Evolutionary conservation across 2,113 vertebrate species (phyloP), one percentile per base, ranked within the genome.

Genomic region (Sorex fumeus): DNA sequence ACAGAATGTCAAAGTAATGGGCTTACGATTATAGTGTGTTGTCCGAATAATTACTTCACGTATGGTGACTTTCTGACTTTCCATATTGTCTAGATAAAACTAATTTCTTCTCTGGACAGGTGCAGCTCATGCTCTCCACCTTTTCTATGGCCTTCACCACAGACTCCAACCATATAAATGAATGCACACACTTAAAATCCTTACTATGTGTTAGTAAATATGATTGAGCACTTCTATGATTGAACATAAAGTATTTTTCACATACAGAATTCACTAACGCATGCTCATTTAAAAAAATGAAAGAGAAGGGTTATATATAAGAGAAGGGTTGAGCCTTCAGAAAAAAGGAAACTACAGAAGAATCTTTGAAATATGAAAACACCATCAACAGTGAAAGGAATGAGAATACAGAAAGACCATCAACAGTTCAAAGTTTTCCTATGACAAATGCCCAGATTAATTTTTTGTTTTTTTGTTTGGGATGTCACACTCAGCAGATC

Each of bases 141-240:
- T 69, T 8, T 30, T 45, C 0, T 25, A 45, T 70, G 57, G 18
- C 23, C 57, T 23, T 77, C 34, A 43, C 76, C n/a, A 78, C 21
- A 77, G 77, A 21, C 79, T 43, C 45, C 34, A 57, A 8, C 12
- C 23, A 36, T 15, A 69, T 74, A 64, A 91, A 84, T 86, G 45
- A 87, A 75, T 94, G 81, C 34, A 53, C 12, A n/a, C 40, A 69
- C 69, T 60, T 94, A 74, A 82, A 53, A 86, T 72, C 1, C n/a
- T n/a, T 21, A 91, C 32, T 90, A 80, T 34, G 10, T 71, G 60
- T 32, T 91, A 85, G 72, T 91, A 90, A 87, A 34, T 28, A 84
- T 10, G 4, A 72, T 71, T 72, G 91, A 94, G 25, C 28, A 87
- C 72, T 87, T 87, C 45, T 66, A 77, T 15, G 75, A 77, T 67